Evolutionary conservation across 2,113 vertebrate genomes (phyloP).

Genomic region (Dolichotis patagonum): DNA sequence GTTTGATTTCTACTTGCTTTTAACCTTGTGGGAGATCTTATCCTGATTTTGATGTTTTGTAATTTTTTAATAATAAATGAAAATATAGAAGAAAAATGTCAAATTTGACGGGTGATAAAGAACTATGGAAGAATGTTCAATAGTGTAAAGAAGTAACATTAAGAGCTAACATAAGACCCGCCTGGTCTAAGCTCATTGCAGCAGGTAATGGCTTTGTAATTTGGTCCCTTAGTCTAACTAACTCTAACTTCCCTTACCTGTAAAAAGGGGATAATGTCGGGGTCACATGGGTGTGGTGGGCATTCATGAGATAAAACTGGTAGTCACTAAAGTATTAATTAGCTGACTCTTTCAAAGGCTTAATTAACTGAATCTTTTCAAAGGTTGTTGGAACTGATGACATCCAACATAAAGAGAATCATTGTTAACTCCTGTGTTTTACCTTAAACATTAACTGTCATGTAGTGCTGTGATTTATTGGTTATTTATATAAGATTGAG

Average conservation of each 20-base stretch:
- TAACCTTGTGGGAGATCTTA: neutral
- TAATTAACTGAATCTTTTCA: conserved; percentile 23
- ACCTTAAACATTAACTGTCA: conserved; percentile 17
- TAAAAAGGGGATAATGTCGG: neutral
- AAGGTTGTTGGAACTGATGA: neutral
- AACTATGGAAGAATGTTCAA: neutral
- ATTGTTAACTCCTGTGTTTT: neutral
- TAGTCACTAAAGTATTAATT: neutral
- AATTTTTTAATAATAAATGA: conserved; percentile 11
- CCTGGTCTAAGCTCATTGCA: neutral
- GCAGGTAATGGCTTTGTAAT: neutral
- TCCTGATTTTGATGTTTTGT: conserved; percentile 21
- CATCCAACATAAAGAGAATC: neutral
- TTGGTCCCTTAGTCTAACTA: neutral
- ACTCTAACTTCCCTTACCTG: neutral
- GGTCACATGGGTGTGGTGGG: neutral
- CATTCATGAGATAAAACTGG: neutral
- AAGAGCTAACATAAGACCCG: neutral
- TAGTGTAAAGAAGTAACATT: neutral
- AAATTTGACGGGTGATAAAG: neutral
- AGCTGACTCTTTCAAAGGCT: too few relatives aligned
- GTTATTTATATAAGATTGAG: conserved; percentile 45
- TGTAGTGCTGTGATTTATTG: neutral
- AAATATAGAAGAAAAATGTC: neutral
- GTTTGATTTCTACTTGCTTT: conserved; percentile 22